Base-by-base conservation (phyloP, 1,140 invertebrate genomes). In the Oscheius sp. region DNA sequence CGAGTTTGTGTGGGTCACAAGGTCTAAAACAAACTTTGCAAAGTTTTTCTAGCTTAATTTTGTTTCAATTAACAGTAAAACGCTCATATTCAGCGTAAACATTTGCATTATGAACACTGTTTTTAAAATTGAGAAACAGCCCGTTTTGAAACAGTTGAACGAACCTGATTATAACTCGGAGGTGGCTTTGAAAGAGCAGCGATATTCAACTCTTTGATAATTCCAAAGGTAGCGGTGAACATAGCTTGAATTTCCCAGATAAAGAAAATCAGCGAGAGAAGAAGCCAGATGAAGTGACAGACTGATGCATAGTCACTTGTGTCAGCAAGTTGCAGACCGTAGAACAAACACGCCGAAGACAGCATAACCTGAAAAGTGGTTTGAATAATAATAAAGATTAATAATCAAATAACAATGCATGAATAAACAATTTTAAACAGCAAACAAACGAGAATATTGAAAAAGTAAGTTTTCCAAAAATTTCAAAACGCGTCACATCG, bases 321-420 rank as follows among this genome's bases (percentile, higher is more conserved):
- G 49, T 68, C 66, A 46, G 66, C 66, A 46, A 70, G 34, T 35
- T 70, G 55, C 2, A 70, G 68, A 20, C 68, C 68, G n/a, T 70
- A 70, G 18, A 70, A 70, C 1, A 70, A 36, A 2, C 49, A 55
- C 38, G 68, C 38, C 18, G 59, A 70, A 18, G 68, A 70, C 18
- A 70, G 42, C 32, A 70, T 62, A 2, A 62, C 35, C 26, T 70
- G 59, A 7, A 13, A 45, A 13, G 20, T 20, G 20, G 38, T 45
- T 45, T 10, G 13, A 45, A 10, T 45, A 10, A 45, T 45, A 13
- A 10, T 45, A 13, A 45, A 45, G 10, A 13, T 13, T 13, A 45
- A 45, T 20, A 45, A 45, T 45, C n/a, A n/a, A n/a, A n/a, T n/a
- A n/a, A n/a, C n/a, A n/a, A n/a, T n/a, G n/a, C n/a, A n/a, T n/a